phyloP scores from a whole-genome alignment of 2,888 invertebrate genomes.

The Eupithecia exiguata region DNA sequence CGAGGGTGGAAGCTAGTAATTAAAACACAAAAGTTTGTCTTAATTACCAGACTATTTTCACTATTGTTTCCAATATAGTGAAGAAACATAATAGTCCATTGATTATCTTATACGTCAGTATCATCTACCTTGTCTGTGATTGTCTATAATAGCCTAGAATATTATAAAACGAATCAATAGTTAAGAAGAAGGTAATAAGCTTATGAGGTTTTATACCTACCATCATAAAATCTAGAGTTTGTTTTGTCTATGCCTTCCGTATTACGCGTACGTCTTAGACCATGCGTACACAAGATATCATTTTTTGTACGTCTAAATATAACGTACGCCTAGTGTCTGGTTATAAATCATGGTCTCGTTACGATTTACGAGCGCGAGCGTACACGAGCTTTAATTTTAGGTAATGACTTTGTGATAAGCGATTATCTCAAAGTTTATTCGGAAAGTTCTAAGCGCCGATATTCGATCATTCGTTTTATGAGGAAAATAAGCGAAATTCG shows the following conservation, averaged over 20 bases:
- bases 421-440: conserved; percentile 26
- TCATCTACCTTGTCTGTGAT: too few relatives aligned
- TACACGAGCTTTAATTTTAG: conserved; percentile 74
- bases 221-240: conserved; percentile 27
- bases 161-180: conserved; percentile 17
- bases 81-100: too few relatives aligned
- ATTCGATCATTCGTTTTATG: conserved; percentile 14
- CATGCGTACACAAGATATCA: conserved; percentile 46
- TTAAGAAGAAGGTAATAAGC: conserved; percentile 9
- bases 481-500: conserved; percentile 9
- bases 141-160: neutral
- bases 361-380: conserved; percentile 76
- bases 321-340: conserved; percentile 57
- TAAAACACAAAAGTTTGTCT: neutral
- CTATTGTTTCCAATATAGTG: too few relatives aligned
- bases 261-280: neutral
- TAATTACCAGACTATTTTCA: too few relatives aligned
- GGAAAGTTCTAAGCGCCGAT: conserved; percentile 16
- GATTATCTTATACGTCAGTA: too few relatives aligned
- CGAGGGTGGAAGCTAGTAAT: neutral
- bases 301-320: conserved; percentile 70
- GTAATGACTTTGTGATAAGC: conserved; percentile 59
- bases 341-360: conserved; percentile 82
- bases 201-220: conserved; percentile 26
- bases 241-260: conserved; percentile 29